Base-by-base conservation (phyloP, 37 sponge, comb jelly and placozoan genomes). In the Aphrocallistes beatrix region DNA sequence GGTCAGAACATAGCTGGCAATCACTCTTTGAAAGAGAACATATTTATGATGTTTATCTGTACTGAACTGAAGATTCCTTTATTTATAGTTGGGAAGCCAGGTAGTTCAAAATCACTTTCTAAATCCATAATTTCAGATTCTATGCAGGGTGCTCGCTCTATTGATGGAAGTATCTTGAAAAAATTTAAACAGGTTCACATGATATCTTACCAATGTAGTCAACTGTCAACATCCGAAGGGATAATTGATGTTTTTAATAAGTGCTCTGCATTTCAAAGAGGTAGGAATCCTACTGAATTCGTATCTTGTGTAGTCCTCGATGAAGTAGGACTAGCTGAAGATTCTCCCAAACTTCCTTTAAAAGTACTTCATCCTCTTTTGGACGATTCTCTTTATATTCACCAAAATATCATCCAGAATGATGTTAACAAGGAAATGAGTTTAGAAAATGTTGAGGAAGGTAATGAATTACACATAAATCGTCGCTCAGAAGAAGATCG, bases 281-380 rank as follows among this genome's bases (percentile, higher is more conserved):
- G 91, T 1, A 87, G 85, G 28, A 86, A 91, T 50, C 83, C 36
- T 8, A 87, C 19, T 25, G 38, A 81, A 37, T 84, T 87, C 85
- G 90, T 94, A 85, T 87, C 95, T 36, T 87, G 89, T 8, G 94
- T 94, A 10, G 94, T 94, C 28, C 85, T 94, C 51, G 96, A 95
- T 85, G 96, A 95, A 82, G 94, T 95, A 21, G 96, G 96, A 17
- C 87, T 95, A 39, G 96, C 96, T 34, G 96, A 95, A 48, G 96
- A 95, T 82, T 95, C 96, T 16, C 92, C 94, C 0, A 91, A 88
- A 48, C 88, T 95, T 47, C 94, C 94, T 0, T 86, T 96, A 36
- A 96, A 96, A 82, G 96, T 88, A 1, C 85, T 96, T 25, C 96
- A 96, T 84, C 94, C 96, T 23, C 87, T 96, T 13, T 85, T 96